These are phyloP conservation scores for Drosophila antonietae DNA, from an alignment of 2,888 invertebrate species.

Conservation along the genomic window DNA sequence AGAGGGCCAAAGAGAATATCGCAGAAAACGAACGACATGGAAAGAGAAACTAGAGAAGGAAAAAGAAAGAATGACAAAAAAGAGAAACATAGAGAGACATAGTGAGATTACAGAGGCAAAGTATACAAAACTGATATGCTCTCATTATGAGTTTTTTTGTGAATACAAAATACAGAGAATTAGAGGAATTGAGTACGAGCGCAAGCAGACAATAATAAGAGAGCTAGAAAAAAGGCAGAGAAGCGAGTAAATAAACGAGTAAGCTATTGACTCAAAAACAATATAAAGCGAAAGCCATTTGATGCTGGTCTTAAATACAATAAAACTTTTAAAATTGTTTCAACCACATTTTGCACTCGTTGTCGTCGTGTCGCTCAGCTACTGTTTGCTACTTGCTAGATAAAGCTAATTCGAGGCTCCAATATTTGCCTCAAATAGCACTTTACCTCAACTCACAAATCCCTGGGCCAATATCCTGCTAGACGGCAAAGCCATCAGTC, in stretches of 20 bases:
- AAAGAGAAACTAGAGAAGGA: neutral
- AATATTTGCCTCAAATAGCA: conserved; percentile 35
- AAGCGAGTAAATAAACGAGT: neutral
- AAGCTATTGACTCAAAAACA: conserved; percentile 5
- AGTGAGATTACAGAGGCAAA: neutral
- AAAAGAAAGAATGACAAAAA: neutral
- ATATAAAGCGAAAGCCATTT: conserved; percentile 4
- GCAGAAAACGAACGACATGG: neutral
- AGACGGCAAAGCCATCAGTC: conserved; percentile 29
- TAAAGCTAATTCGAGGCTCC: conserved; percentile 26
- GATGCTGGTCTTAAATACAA: conserved; percentile 6
- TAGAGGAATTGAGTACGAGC: no score
- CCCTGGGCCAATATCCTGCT: conserved; percentile 23
- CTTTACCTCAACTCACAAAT: conserved; percentile 27
- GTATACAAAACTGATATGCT: no score
- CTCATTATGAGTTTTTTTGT: no score
- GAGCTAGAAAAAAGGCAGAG: neutral
- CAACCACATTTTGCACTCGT: neutral
- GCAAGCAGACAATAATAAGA: neutral
- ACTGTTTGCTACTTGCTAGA: conserved; percentile 5
- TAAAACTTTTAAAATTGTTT: conserved; percentile 13
- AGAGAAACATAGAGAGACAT: neutral
- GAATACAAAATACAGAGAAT: neutral
- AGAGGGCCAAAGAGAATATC: neutral
- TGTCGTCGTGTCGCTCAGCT: neutral